Evolutionary conservation across 2,888 invertebrate genomes (phyloP), one percentile per base, ranked within the genome.

Genomic region (Conus canariensis): DNA sequence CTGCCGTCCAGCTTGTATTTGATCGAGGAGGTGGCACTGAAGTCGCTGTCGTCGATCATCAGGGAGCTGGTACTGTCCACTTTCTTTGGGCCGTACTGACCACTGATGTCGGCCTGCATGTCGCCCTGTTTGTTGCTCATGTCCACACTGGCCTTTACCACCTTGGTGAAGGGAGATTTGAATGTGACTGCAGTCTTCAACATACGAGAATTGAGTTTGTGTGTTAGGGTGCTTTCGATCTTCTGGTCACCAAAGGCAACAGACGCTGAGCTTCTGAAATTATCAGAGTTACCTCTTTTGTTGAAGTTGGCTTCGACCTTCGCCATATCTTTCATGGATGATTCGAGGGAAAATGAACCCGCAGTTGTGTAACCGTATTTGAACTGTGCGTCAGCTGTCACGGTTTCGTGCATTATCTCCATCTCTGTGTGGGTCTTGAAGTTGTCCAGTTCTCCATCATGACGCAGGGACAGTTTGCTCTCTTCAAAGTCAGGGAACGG

Each of bases 401-500:
- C 70, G 45, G 87, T 88, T 22, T 91, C 30, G 25, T 74, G 56
- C 30, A 67, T 88, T 7, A 92, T n/a, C n/a, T 89, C 80, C 19
- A 93, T 22, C 64, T 93, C 92, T 6, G 91, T 92, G 67, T 92
- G 92, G 77, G 93, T 93, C 30, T 91, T 92, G 90, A 95, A 93
- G 67, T 92, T 92, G 59, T 88, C 89, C 22, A 89, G 56, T 22
- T 89, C 91, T 22, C 93, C 94, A 22, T 91, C 92, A 70, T 95
- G 95, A 58, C 92, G 89, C 85, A 94, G 89, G 9, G 92, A 85
- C 58, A 93, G 90, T 67, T 91, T 92, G 90, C 88, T 91, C 64
- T 80, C 88, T 58, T 90, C 90, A 60, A 74, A 91, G n/a, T 87
- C 59, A 10, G 45, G 45, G 45, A 92, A 91, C 14, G 94, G 93